phyloP scores from a whole-genome alignment of 2,888 invertebrate species.

The Agrochola lota region DNA sequence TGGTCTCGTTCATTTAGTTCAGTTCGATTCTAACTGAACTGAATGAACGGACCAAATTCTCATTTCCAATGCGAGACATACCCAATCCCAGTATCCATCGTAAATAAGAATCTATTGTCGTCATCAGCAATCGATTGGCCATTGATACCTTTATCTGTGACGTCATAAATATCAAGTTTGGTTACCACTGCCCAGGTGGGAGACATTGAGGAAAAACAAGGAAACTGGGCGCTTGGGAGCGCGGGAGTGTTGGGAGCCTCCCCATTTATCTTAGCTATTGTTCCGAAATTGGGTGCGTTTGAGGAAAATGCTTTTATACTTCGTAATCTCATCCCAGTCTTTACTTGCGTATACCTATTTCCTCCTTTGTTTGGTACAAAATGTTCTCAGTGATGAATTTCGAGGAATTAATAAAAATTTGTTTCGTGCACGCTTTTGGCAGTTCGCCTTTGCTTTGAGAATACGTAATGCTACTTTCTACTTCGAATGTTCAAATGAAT shows the following conservation, averaged over 20 bases:
- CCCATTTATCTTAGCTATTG: slow-evolving; percentile 79
- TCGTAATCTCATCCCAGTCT: slow-evolving; percentile 74
- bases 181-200: slow-evolving; percentile 70
- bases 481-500: not conserved
- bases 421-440: slow-evolving; percentile 14
- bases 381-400: slow-evolving; percentile 52
- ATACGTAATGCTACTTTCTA: not conserved
- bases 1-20: no score
- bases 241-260: slow-evolving; percentile 60
- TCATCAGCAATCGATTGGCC: slow-evolving; percentile 56
- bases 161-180: slow-evolving; percentile 67
- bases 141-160: slow-evolving; percentile 66
- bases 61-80: not conserved
- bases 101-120: slow-evolving; percentile 59
- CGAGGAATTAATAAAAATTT: slow-evolving; percentile 37
- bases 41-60: not conserved
- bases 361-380: slow-evolving; percentile 61
- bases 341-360: slow-evolving; percentile 60
- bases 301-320: slow-evolving; percentile 70
- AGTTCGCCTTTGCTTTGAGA: not conserved
- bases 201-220: slow-evolving; percentile 73
- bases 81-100: slow-evolving; percentile 36
- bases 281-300: slow-evolving; percentile 72
- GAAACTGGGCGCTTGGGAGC: slow-evolving; percentile 44
- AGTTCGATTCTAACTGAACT: no score